These are phyloP conservation scores for Oopsacas minuta DNA, from an alignment of 37 sponge, comb jelly and placozoan species.

Conservation along the genomic window DNA sequence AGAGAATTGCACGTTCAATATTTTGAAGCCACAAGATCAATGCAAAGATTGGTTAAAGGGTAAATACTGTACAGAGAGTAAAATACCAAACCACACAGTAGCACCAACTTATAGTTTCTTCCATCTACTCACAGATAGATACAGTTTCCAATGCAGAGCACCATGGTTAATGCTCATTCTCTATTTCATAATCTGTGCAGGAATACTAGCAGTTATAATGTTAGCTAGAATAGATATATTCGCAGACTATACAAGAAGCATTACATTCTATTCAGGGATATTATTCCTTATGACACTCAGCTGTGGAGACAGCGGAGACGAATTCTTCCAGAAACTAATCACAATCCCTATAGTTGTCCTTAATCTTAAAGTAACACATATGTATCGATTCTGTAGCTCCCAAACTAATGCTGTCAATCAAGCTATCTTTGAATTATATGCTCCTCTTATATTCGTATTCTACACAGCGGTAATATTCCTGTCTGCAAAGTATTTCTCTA, in stretches of 20 bases:
- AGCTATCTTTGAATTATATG: not conserved
- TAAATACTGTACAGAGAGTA: not conserved
- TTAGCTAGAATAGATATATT: not conserved
- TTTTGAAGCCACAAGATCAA: not conserved
- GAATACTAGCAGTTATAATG: not conserved
- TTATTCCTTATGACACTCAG: not conserved
- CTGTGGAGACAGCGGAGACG: not conserved
- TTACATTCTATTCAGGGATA: not conserved
- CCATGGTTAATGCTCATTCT: not conserved
- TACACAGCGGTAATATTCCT: not conserved
- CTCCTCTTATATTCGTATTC: not conserved
- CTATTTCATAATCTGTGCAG: not conserved
- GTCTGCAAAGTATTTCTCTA: not conserved
- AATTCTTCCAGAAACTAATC: not conserved
- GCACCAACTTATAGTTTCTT: not conserved
- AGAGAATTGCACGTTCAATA: not conserved
- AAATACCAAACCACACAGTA: not conserved
- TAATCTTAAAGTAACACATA: not conserved
- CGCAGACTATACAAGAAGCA: constrained; percentile 14
- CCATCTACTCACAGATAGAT: not conserved
- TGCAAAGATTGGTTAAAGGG: not conserved
- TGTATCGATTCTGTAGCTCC: not conserved
- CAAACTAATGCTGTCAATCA: not conserved
- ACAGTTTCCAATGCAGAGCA: not conserved
- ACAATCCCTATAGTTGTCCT: not conserved